A percentile compares a stretch with the other conserved stretches of the same genome.
Evolutionary conservation across 2,888 invertebrate genomes (phyloP).

Genomic region (Blera fallax): DNA sequence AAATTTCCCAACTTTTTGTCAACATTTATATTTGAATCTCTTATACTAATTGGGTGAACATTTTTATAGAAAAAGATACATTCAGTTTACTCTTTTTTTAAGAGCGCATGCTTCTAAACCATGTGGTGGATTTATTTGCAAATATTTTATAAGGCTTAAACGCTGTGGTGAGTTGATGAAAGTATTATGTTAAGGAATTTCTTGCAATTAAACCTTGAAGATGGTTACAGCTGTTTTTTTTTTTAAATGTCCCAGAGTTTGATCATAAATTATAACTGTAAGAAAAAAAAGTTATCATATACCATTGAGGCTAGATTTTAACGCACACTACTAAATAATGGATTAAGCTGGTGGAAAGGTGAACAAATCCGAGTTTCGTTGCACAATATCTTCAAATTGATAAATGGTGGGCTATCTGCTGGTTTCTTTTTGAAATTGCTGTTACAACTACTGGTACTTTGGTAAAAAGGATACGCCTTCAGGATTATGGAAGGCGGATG

Average conservation of each 20-base stretch:
- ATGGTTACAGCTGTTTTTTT: not conserved
- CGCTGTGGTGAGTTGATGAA: not conserved
- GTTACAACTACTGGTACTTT: too few species aligned
- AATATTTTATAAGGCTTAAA: not conserved
- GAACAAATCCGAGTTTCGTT: too few species aligned
- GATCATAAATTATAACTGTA: too few species aligned
- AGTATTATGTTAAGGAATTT: not conserved
- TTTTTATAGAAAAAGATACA: not conserved
- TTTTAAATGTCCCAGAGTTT: not conserved
- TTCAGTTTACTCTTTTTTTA: not conserved
- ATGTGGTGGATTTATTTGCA: not conserved
- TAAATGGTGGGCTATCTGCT: too few species aligned
- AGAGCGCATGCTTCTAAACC: not conserved
- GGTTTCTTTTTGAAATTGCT: too few species aligned
- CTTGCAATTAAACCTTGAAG: not conserved
- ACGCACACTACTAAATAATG: too few species aligned
- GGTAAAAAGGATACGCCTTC: too few species aligned
- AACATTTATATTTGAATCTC: not conserved
- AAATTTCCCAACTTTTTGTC: conserved; percentile 7
- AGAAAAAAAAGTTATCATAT: too few species aligned
- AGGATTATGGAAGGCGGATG: too few species aligned
- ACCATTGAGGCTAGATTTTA: too few species aligned
- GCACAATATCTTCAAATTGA: too few species aligned
- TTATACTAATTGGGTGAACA: not conserved
- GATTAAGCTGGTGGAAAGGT: too few species aligned